Evolutionary conservation across 1,140 invertebrate genomes (phyloP), one percentile per base, ranked within the genome.

Genomic region (Hydropsyche tenuis): DNA sequence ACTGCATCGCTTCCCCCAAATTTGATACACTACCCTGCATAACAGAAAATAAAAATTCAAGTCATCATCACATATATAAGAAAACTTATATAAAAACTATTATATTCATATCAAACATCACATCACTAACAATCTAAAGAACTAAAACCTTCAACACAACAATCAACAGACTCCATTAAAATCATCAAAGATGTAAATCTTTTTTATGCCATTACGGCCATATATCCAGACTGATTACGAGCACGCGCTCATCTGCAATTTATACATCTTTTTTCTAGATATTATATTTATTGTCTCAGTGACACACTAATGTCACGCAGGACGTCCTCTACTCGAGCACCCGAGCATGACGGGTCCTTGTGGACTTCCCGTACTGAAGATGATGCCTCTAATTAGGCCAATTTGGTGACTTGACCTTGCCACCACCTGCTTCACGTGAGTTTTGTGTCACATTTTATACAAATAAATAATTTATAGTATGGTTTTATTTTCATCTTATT

Each of bases 21-120:
- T 93, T 91, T 14, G 87, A 86, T 78, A 92, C 92, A n/a, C 85
- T 81, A 12, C 90, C 91, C 92, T 93, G 80, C 5, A 80, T n/a
- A 1, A 79, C 14, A 73, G 51, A 48, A 48, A 27, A n/a, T 56
- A 46, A 12, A 20, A 37, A 72, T 65, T 72, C 42, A 14, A 7
- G 42, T 43, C 5, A 43, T 43, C 42, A 43, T 43, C 5, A 7
- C 42, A 73, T 68, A 16, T 16, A 16, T 16, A 30, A n/a, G 22
- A 30, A 30, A 4, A 11, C 56, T 62, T 2, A 14, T 23, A 23
- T 62, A 25, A 25, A n/a, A n/a, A n/a, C n/a, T n/a, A n/a, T 45
- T n/a, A 45, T 9, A 9, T 9, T 45, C n/a, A n/a, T 45, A 45
- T 9, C 9, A n/a, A 45, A 9, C n/a, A n/a, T n/a, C n/a, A n/a